Evolutionary conservation across 2,797 vertebrate genomes (phyloP).

Genomic region (Thripadectes ignobilis): DNA sequence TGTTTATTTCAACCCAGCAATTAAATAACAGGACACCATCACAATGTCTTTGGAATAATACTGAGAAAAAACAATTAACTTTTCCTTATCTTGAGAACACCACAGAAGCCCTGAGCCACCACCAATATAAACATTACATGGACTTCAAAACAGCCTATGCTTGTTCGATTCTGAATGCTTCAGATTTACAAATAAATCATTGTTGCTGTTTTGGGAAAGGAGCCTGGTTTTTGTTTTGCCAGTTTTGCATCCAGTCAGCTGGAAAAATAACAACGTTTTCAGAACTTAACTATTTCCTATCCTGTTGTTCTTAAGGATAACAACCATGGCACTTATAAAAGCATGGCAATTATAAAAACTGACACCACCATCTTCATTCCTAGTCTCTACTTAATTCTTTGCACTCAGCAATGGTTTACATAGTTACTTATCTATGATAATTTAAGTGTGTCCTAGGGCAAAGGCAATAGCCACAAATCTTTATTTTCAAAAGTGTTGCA

Average conservation of each 20-base stretch:
- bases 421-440: neutral
- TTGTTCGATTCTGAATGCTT: neutral
- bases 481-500: neutral
- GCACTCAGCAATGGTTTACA: neutral
- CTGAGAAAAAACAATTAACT: neutral
- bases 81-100: neutral
- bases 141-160: neutral
- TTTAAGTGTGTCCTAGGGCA: neutral
- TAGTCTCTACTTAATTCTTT: neutral
- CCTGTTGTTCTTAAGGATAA: neutral
- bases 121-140: neutral
- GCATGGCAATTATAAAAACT: neutral
- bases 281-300: neutral
- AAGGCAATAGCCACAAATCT: neutral
- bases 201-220: neutral
- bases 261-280: neutral
- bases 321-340: neutral
- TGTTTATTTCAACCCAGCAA: neutral
- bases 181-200: conserved; percentile 16
- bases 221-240: neutral
- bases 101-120: neutral
- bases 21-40: neutral
- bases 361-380: neutral
- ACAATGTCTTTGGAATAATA: neutral
- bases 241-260: neutral